A percentile compares a stretch with the other conserved stretches of the same genome.
phyloP scores from a whole-genome alignment of 2,797 vertebrate species.

The Enteromius argenteus region DNA sequence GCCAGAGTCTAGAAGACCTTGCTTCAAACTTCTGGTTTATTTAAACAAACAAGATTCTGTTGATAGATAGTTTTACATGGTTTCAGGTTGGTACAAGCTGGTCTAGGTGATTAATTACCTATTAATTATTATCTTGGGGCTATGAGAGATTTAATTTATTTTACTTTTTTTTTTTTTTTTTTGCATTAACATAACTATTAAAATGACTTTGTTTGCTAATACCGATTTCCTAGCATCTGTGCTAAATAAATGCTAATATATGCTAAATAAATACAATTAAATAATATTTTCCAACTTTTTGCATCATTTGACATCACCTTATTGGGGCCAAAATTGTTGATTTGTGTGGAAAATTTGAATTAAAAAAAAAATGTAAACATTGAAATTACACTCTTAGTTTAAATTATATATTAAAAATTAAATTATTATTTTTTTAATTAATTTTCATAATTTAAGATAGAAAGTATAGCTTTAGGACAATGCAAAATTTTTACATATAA shows the following conservation, averaged over 20 bases:
- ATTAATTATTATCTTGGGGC: neutral
- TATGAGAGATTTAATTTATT: neutral
- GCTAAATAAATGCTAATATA: too few species aligned
- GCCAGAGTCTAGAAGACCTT: constrained; percentile 47
- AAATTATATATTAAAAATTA: neutral
- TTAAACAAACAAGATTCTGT: neutral
- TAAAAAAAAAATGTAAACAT: too few species aligned
- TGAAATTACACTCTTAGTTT: neutral
- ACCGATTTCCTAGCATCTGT: neutral
- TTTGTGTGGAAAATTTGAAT: too few species aligned
- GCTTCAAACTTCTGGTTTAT: constrained; percentile 5
- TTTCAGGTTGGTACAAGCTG: constrained; percentile 5
- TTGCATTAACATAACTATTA: neutral
- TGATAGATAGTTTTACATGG: neutral
- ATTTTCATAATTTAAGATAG: neutral
- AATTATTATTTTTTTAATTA: neutral
- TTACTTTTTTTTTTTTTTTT: neutral
- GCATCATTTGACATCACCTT: neutral
- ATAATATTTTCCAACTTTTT: neutral
- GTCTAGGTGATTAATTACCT: neutral
- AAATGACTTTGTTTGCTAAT: neutral
- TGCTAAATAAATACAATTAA: constrained; percentile 1
- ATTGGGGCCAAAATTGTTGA: neutral
- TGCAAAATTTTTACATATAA: neutral
- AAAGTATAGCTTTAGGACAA: neutral